Evolutionary conservation across 1,140 invertebrate species (phyloP).

Genomic region (Argopecten irradians): DNA sequence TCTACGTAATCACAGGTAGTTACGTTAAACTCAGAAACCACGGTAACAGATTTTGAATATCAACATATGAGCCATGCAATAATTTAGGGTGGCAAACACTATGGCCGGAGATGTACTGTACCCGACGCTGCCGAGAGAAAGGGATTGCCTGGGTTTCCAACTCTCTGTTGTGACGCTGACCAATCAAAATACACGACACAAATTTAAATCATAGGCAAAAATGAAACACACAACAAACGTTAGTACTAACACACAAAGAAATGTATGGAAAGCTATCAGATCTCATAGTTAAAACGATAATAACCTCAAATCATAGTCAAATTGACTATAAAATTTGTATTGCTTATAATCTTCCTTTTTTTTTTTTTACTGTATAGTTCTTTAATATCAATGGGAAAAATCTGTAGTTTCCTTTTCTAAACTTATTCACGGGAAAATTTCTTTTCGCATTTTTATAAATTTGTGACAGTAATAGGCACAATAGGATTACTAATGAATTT

Average conservation of each 20-base stretch:
- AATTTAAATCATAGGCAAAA: background rate
- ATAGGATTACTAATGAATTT: no score
- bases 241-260: background rate
- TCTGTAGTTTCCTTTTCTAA: no score
- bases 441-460: no score
- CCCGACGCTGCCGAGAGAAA: conserved; percentile 41
- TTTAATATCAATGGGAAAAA: no score
- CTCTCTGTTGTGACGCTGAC: background rate
- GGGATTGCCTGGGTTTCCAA: conserved; percentile 49
- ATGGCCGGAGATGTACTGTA: conserved; percentile 33
- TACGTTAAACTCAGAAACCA: conserved; percentile 1
- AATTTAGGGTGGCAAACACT: background rate
- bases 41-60: background rate
- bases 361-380: no score
- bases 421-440: no score
- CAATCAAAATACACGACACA: conserved; percentile 11
- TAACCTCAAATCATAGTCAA: no score
- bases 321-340: no score
- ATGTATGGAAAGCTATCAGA: background rate
- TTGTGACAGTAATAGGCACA: no score
- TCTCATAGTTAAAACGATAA: no score
- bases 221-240: background rate
- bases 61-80: conserved; percentile 27
- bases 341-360: no score
- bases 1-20: background rate